A percentile compares a stretch with the other conserved stretches of the same genome.
Evolutionary conservation across 2,797 vertebrate genomes (phyloP).

Genomic region (Oryzias sinensis): DNA sequence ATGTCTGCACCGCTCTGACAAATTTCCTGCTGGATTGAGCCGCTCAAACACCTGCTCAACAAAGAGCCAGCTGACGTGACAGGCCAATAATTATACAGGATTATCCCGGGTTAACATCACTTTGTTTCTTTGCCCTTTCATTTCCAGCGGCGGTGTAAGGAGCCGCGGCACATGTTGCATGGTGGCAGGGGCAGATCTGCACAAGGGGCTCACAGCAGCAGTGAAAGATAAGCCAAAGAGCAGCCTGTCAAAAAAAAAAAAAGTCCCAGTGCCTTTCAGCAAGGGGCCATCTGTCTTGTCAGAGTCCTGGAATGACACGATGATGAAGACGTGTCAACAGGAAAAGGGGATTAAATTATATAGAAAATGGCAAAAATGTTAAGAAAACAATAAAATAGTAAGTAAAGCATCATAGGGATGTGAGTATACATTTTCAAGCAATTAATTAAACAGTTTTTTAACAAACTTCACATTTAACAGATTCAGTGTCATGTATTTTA

Average conservation of each 20-base stretch:
- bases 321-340: conserved; percentile 50
- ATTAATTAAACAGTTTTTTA: too few species aligned
- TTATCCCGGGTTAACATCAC: conserved; percentile 57
- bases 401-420: too few species aligned
- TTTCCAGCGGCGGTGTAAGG: conserved; percentile 46
- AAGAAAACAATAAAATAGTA: too few species aligned
- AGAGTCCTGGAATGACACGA: conserved; percentile 38
- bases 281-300: conserved; percentile 66
- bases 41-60: conserved; percentile 72
- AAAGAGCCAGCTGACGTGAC: conserved; percentile 66
- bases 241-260: conserved; percentile 49
- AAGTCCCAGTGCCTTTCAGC: conserved; percentile 64
- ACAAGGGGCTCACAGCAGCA: conserved; percentile 29
- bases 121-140: conserved; percentile 66
- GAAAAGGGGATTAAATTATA: too few species aligned
- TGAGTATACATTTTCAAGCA: too few species aligned
- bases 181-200: conserved; percentile 21
- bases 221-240: conserved; percentile 34
- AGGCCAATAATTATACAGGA: conserved; percentile 68
- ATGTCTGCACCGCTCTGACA: conserved; percentile 64
- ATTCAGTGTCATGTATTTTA: too few species aligned
- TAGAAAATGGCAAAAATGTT: too few species aligned
- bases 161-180: conserved; percentile 31
- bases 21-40: conserved; percentile 59
- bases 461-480: too few species aligned